Percentiles rank a stretch among this genome's conserved stretches.
phyloP scores from a whole-genome alignment of 2,113 vertebrate genomes.

The Oplegnathus fasciatus region DNA sequence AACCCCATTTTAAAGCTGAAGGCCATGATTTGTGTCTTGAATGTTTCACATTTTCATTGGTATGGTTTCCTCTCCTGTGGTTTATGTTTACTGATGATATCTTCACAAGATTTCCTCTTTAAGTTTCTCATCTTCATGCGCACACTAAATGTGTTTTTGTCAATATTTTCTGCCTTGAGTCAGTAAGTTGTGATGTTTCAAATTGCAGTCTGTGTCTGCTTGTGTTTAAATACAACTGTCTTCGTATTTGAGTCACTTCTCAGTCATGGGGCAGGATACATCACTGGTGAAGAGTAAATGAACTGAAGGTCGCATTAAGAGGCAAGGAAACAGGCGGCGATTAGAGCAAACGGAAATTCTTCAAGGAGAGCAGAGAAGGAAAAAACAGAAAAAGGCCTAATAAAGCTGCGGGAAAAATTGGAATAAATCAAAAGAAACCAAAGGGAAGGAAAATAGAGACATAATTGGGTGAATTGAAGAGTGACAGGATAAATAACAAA shows the following conservation, averaged over 20 bases:
- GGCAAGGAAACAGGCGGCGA: neutral
- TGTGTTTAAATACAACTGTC: constrained; percentile 16
- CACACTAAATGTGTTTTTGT: constrained; percentile 2
- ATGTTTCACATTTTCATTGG: constrained; percentile 34
- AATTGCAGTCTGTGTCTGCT: neutral
- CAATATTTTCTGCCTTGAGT: neutral
- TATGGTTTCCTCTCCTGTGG: constrained; percentile 18
- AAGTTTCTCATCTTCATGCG: constrained; percentile 29
- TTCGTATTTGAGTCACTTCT: constrained; percentile 27
- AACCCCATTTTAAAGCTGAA: constrained; percentile 17
- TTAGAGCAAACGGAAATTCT: neutral
- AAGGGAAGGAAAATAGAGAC: constrained; percentile 9
- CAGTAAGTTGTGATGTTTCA: neutral
- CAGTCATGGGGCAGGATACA: constrained; percentile 59
- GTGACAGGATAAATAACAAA: constrained; percentile 72
- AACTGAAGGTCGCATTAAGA: neutral
- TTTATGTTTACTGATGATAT: constrained; percentile 43
- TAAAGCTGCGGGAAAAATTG: neutral
- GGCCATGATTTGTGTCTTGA: constrained; percentile 14
- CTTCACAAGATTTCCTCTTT: constrained; percentile 19
- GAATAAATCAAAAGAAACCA: constrained; percentile 18
- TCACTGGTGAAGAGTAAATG: constrained; percentile 11
- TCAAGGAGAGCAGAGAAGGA: constrained; percentile 1
- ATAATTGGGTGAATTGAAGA: constrained; percentile 57
- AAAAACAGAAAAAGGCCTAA: neutral